phyloP scores from a whole-genome alignment of 2,888 invertebrate species.

The Pandemis heparana region DNA sequence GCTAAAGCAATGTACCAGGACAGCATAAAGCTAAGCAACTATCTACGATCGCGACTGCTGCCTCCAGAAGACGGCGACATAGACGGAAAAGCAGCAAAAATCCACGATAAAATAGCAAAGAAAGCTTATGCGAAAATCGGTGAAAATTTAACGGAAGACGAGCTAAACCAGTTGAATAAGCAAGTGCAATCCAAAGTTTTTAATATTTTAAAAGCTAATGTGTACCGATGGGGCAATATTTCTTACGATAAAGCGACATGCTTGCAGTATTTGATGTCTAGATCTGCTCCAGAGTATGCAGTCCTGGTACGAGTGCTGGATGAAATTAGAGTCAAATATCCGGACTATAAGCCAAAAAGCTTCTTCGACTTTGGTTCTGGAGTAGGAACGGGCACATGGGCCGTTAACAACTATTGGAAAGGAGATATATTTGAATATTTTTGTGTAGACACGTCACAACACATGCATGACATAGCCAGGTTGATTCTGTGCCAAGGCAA shows the following conservation, averaged over 20 bases:
- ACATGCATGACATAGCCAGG: slow-evolving; percentile 94
- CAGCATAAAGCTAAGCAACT: slow-evolving; percentile 83
- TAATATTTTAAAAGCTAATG: slow-evolving; percentile 84
- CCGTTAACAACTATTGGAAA: slow-evolving; percentile 90
- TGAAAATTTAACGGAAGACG: slow-evolving; percentile 61
- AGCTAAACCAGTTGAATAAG: slow-evolving; percentile 72
- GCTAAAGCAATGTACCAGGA: slow-evolving; percentile 84
- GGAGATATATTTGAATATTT: slow-evolving; percentile 91
- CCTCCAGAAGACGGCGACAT: slow-evolving; percentile 87
- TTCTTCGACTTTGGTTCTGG: slow-evolving; percentile 98
- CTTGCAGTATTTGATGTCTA: slow-evolving; percentile 89
- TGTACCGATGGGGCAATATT: slow-evolving; percentile 91
- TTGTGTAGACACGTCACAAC: slow-evolving; percentile 92
- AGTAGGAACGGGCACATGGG: slow-evolving; percentile 95
- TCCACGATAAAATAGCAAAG: slow-evolving; percentile 70
- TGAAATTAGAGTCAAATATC: slow-evolving; percentile 89
- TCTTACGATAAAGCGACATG: slow-evolving; percentile 88
- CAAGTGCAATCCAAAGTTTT: slow-evolving; percentile 83
- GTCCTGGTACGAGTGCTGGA: slow-evolving; percentile 89
- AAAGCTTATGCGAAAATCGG: slow-evolving; percentile 60
- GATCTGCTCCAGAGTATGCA: slow-evolving; percentile 92
- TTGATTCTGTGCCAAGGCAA: slow-evolving; percentile 88
- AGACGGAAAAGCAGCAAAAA: slow-evolving; percentile 71
- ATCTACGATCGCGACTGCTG: slow-evolving; percentile 87
- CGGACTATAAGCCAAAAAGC: slow-evolving; percentile 89